phyloP scores from a whole-genome alignment of 2,797 vertebrate genomes.

The Natrix natrix region DNA sequence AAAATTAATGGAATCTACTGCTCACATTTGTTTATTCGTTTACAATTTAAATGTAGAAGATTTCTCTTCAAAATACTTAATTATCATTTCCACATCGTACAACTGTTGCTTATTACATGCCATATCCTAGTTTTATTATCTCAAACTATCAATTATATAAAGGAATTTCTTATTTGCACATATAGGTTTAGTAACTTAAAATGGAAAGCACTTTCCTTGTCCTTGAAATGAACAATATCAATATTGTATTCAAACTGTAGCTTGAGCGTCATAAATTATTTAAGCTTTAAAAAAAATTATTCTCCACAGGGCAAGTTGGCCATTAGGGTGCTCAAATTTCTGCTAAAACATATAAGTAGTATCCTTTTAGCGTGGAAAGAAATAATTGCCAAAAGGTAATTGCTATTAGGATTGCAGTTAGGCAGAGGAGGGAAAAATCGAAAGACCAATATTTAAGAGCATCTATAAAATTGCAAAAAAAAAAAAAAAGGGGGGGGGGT shows the following conservation, averaged over 20 bases:
- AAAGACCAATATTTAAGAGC: background rate
- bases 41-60: background rate
- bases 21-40: background rate
- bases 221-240: conserved; percentile 71
- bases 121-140: conserved; percentile 38
- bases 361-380: conserved; percentile 61
- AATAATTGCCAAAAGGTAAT: conserved; percentile 65
- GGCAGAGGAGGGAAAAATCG: background rate
- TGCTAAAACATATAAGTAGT: conserved; percentile 57
- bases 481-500: background rate
- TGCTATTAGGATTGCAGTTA: conserved; percentile 62
- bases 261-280: conserved; percentile 75
- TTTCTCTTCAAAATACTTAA: background rate
- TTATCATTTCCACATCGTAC: conserved; percentile 2
- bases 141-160: conserved; percentile 48
- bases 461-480: background rate
- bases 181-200: conserved; percentile 60
- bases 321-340: conserved; percentile 68
- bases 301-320: conserved; percentile 56
- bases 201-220: conserved; percentile 62
- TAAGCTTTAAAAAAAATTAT: conserved; percentile 60
- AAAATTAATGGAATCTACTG: background rate
- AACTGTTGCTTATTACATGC: conserved; percentile 35
- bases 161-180: conserved; percentile 56
- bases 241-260: conserved; percentile 71